These are phyloP conservation scores for Allygus modestus DNA, from an alignment of 2,888 invertebrate genomes.

Conservation along the genomic window DNA sequence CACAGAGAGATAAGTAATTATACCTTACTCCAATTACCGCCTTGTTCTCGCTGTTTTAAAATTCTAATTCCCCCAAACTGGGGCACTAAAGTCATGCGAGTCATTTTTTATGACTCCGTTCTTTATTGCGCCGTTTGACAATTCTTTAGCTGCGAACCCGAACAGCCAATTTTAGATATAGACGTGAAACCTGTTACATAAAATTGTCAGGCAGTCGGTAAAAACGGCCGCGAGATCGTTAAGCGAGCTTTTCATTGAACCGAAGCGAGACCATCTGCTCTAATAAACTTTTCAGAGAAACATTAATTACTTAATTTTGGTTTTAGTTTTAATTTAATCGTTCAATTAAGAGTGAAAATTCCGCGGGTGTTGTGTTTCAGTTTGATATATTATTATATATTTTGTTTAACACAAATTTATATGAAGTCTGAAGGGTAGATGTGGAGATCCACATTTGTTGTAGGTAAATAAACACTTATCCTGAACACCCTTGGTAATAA, in stretches of 20 bases:
- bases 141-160: conserved; percentile 29
- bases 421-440: too few relatives aligned
- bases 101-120: conserved; percentile 40
- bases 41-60: conserved; percentile 35
- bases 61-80: conserved; percentile 41
- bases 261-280: background rate
- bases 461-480: too few relatives aligned
- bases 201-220: conserved; percentile 27
- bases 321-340: background rate
- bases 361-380: too few relatives aligned
- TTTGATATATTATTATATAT: too few relatives aligned
- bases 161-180: conserved; percentile 37
- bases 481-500: too few relatives aligned
- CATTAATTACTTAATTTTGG: conserved; percentile 12
- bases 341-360: background rate
- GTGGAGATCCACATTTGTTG: too few relatives aligned
- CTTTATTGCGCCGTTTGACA: conserved; percentile 41
- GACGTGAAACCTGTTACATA: conserved; percentile 38
- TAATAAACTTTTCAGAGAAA: background rate
- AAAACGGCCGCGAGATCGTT: background rate
- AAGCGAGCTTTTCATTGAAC: conserved; percentile 7
- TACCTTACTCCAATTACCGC: conserved; percentile 37
- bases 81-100: conserved; percentile 44
- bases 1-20: conserved; percentile 33
- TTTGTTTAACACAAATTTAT: too few relatives aligned